A percentile compares a stretch with the other conserved stretches of the same genome.
Conservation (phyloP, 2,797 vertebrate genomes). For the Sebastes matsubarae region DNA sequence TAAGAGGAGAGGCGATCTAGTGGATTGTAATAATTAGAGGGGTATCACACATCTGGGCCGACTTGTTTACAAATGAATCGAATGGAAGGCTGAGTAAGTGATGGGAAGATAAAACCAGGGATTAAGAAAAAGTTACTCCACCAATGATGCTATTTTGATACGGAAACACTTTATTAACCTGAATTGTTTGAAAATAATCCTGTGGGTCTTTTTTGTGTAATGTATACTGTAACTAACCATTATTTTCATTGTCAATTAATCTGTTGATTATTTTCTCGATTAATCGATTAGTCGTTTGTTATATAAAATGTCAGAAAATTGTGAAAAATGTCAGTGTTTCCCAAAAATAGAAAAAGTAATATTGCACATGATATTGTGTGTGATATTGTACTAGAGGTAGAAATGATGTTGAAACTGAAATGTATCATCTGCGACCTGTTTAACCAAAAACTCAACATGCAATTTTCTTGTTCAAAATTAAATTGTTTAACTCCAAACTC, state of each 20-base stretch:
- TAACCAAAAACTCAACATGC: background rate
- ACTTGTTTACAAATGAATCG: background rate
- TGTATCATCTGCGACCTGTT: background rate
- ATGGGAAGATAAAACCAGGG: background rate
- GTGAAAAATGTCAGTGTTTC: no score
- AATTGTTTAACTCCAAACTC: background rate
- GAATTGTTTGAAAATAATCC: background rate
- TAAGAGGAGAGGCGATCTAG: background rate
- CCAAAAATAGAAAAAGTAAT: no score
- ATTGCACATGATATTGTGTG: no score
- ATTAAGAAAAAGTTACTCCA: conserved; percentile 9
- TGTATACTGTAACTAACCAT: background rate
- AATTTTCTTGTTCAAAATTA: background rate
- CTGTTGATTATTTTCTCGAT: no score
- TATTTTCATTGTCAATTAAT: no score
- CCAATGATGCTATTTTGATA: background rate
- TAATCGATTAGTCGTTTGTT: no score
- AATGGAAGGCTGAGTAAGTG: background rate
- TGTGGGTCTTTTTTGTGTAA: background rate
- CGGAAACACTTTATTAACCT: background rate
- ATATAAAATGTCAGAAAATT: no score
- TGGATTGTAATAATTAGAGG: conserved; percentile 15
- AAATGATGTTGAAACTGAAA: background rate
- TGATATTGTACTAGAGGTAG: no score
- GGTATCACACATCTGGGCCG: background rate